These are phyloP conservation scores for Malurus alboscapulatus DNA, from an alignment of 2,113 vertebrate genomes.

Conservation along the genomic window DNA sequence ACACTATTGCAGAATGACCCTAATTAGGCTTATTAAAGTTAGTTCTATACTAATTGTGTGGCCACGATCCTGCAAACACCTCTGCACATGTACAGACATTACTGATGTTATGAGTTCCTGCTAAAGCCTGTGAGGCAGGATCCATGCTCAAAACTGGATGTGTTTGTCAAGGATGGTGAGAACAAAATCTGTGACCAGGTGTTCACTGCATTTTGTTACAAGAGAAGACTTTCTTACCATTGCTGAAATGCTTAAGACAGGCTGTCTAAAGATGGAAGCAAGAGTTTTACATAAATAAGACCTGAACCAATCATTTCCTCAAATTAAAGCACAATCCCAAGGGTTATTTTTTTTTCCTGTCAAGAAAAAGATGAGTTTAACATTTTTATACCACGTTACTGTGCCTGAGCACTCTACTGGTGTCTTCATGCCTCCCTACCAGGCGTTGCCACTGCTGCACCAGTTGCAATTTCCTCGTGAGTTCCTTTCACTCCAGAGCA, in stretches of 20 bases:
- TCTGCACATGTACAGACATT: neutral
- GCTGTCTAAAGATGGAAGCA: neutral
- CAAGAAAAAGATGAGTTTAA: neutral
- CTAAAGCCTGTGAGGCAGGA: neutral
- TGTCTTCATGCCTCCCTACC: neutral
- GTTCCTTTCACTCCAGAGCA: neutral
- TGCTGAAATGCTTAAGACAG: neutral
- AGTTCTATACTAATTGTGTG: neutral
- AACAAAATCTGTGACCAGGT: neutral
- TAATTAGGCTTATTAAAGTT: slow-evolving; percentile 45
- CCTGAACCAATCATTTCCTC: neutral
- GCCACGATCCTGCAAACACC: neutral
- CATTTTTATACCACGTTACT: neutral
- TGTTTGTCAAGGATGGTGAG: neutral
- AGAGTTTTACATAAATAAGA: neutral
- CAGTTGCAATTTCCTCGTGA: neutral
- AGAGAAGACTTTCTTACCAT: neutral
- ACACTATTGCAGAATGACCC: neutral
- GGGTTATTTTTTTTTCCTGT: neutral
- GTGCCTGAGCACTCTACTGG: neutral
- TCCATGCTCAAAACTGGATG: neutral
- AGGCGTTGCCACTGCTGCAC: rapidly evolving
- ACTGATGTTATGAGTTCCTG: neutral
- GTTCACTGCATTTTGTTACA: neutral
- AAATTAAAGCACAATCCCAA: neutral